Conservation (phyloP, 2,888 invertebrate genomes). For the Caenorhabditis angaria region DNA sequence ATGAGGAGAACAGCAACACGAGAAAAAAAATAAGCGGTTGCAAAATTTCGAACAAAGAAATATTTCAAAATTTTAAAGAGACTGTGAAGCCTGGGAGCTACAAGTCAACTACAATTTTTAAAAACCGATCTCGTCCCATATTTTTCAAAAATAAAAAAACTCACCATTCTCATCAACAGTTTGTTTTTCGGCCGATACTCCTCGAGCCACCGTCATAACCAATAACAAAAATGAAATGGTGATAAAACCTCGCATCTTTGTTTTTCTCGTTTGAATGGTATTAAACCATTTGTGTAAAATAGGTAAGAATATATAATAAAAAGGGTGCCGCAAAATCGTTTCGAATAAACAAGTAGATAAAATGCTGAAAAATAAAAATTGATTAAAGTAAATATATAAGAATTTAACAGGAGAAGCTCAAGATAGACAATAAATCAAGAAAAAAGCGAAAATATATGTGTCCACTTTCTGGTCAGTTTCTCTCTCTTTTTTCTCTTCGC, state of each 20-base stretch:
- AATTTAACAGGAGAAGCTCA: too few relatives aligned
- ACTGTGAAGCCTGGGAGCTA: too few relatives aligned
- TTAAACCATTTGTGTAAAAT: conserved; percentile 5
- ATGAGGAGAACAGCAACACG: background rate
- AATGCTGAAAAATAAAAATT: conserved; percentile 3
- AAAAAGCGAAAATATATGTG: conserved; percentile 1
- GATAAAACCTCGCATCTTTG: conserved; percentile 6
- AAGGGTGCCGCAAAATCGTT: background rate
- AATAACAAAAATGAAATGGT: background rate
- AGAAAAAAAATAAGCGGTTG: conserved; percentile 12
- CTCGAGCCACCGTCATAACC: background rate
- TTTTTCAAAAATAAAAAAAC: conserved; percentile 21
- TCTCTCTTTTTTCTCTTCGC: background rate
- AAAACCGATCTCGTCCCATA: background rate
- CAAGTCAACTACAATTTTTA: conserved; percentile 12
- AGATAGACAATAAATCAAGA: background rate
- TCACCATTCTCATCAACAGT: conserved; percentile 36
- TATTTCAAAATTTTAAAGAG: too few relatives aligned
- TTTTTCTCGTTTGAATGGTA: background rate
- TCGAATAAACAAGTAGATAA: background rate
- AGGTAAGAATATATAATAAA: conserved; percentile 2
- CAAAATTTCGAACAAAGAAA: conserved; percentile 9
- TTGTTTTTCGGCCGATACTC: conserved; percentile 23
- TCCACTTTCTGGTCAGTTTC: conserved; percentile 2
- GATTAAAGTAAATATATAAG: background rate